Evolutionary conservation across 2,888 invertebrate genomes (phyloP).

Genomic region (Philereme vetulata): DNA sequence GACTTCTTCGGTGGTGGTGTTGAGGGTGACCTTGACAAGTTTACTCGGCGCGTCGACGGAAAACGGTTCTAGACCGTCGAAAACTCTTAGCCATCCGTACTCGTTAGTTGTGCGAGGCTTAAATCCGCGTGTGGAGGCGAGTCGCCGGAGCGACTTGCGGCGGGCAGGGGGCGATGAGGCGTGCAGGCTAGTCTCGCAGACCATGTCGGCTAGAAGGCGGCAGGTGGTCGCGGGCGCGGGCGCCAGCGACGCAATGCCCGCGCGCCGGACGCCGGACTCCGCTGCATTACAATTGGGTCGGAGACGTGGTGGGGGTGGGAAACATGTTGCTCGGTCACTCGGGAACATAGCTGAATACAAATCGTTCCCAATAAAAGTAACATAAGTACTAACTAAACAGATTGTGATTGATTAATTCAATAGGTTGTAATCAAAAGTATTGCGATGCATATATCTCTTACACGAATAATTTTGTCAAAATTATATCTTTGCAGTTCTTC

Average conservation of each 20-base stretch:
- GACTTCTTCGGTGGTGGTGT: slow-evolving; percentile 82
- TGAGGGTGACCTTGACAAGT: slow-evolving; percentile 82
- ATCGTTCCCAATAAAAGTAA: slow-evolving; percentile 53
- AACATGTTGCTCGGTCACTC: slow-evolving; percentile 76
- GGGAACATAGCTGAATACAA: slow-evolving; percentile 73
- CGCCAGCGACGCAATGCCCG: slow-evolving; percentile 66
- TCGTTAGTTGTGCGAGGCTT: slow-evolving; percentile 60
- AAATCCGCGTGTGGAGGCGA: slow-evolving; percentile 80
- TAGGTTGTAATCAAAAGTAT: too few relatives aligned
- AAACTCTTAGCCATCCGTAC: slow-evolving; percentile 86
- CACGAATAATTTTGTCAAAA: too few relatives aligned
- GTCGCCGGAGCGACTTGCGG: slow-evolving; percentile 76
- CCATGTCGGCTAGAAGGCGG: slow-evolving; percentile 70
- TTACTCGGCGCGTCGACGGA: slow-evolving; percentile 79
- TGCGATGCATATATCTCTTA: too few relatives aligned
- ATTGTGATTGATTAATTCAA: slow-evolving; percentile 14
- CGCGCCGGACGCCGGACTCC: slow-evolving; percentile 62
- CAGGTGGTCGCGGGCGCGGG: slow-evolving; percentile 68
- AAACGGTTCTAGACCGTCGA: slow-evolving; percentile 82
- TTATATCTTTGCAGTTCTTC: too few relatives aligned
- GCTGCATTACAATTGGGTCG: slow-evolving; percentile 80
- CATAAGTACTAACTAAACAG: slow-evolving; percentile 35
- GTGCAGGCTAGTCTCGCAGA: slow-evolving; percentile 77
- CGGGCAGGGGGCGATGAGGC: slow-evolving; percentile 76
- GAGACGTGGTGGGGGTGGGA: slow-evolving; percentile 79